A percentile compares a stretch with the other conserved stretches of the same genome.
These are phyloP conservation scores for Benthosema pterotum DNA, from an alignment of 2,797 vertebrate species.

Conservation along the genomic window DNA sequence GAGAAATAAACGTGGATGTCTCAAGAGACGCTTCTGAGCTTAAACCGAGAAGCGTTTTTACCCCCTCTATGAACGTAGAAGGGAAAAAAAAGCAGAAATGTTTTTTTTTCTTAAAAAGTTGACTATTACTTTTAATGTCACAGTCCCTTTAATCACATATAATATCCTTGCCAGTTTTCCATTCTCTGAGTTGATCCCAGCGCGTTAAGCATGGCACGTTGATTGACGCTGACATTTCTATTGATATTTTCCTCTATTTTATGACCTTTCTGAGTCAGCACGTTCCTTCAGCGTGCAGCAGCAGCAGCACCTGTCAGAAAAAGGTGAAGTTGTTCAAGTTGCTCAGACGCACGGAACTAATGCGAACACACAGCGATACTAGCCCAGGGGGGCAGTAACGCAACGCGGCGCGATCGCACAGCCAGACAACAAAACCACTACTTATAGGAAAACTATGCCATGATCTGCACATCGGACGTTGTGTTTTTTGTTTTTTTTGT, in stretches of 20 bases:
- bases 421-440: slow-evolving; percentile 22
- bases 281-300: slow-evolving; percentile 38
- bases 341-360: slow-evolving; percentile 41
- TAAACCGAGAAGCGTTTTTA: too few relatives aligned
- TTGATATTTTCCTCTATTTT: not conserved
- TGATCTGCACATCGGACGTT: slow-evolving; percentile 19
- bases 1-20: too few relatives aligned
- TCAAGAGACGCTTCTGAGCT: too few relatives aligned
- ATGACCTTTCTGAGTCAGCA: slow-evolving; percentile 42
- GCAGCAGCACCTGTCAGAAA: slow-evolving; percentile 36
- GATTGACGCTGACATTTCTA: slow-evolving; percentile 21
- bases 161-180: not conserved
- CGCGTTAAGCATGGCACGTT: slow-evolving; percentile 4
- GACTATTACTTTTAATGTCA: too few relatives aligned
- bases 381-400: slow-evolving; percentile 40
- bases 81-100: too few relatives aligned
- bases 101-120: too few relatives aligned
- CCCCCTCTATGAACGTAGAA: too few relatives aligned
- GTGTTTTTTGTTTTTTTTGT: not conserved
- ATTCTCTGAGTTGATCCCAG: not conserved
- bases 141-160: too few relatives aligned
- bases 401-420: slow-evolving; percentile 23
- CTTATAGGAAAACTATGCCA: slow-evolving; percentile 35
- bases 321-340: too few relatives aligned
- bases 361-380: slow-evolving; percentile 15